These are phyloP conservation scores for Phasia obesa DNA, from an alignment of 2,888 invertebrate species.

Conservation along the genomic window DNA sequence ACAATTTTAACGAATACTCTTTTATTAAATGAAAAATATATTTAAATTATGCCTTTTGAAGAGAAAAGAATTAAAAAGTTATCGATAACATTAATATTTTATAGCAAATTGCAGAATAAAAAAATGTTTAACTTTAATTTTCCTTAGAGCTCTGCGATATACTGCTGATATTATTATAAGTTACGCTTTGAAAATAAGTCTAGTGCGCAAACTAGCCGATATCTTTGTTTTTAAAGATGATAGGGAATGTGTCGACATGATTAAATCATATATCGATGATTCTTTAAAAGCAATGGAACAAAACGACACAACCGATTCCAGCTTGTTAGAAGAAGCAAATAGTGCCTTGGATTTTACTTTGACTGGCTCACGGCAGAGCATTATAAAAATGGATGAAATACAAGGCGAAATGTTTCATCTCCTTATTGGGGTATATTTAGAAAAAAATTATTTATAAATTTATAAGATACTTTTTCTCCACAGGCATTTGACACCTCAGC, in stretches of 20 bases:
- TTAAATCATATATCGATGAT: not conserved
- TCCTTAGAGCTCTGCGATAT: not conserved
- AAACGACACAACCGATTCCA: not conserved
- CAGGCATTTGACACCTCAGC: conserved; percentile 80
- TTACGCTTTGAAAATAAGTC: not conserved
- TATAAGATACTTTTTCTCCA: too few species aligned
- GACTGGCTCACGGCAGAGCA: not conserved
- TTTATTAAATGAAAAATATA: too few species aligned
- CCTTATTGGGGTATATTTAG: not conserved
- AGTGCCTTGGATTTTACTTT: not conserved
- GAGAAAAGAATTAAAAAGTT: too few species aligned
- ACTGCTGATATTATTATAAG: not conserved
- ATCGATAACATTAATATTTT: too few species aligned
- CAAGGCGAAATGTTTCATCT: not conserved
- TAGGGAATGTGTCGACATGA: not conserved
- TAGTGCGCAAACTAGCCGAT: conserved; percentile 1
- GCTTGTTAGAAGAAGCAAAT: not conserved
- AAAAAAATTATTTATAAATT: too few species aligned
- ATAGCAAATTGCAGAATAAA: too few species aligned
- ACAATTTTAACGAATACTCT: too few species aligned
- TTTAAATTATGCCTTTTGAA: too few species aligned
- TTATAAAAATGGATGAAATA: not conserved
- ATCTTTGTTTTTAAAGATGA: not conserved
- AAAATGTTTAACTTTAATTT: not conserved
- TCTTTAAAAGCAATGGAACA: not conserved